Evolutionary conservation across 2,797 vertebrate species (phyloP).

Genomic region (Chelonia mydas): DNA sequence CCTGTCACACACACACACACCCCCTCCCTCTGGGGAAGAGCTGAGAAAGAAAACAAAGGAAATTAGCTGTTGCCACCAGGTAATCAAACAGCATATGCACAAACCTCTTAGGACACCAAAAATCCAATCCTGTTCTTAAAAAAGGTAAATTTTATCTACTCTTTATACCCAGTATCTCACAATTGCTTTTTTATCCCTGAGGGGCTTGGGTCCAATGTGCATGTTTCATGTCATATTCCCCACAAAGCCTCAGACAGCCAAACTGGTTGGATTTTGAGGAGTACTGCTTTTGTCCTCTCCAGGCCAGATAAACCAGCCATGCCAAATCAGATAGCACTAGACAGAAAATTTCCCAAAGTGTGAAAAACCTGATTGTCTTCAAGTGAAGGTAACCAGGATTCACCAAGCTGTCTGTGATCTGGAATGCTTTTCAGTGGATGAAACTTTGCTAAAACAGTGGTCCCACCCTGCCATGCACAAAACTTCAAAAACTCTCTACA

Average conservation of each 20-base stretch:
- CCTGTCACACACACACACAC: no score
- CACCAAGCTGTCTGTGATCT: not conserved
- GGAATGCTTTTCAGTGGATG: not conserved
- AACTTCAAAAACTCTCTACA: constrained; percentile 45
- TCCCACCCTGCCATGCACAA: not conserved
- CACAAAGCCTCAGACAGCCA: not conserved
- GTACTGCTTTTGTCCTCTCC: not conserved
- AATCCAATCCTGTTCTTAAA: no score
- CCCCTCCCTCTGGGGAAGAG: no score
- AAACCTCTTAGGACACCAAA: no score
- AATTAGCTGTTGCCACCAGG: no score
- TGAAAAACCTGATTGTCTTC: not conserved
- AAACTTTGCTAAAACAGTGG: rapidly evolving
- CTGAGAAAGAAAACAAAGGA: no score
- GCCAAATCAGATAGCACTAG: not conserved
- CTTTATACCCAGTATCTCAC: not conserved
- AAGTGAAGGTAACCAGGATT: not conserved
- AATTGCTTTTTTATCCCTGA: not conserved
- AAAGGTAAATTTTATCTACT: not conserved
- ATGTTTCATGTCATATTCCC: not conserved
- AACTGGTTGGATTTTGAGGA: not conserved
- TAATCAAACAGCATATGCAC: no score
- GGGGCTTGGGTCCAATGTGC: not conserved
- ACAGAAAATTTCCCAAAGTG: not conserved
- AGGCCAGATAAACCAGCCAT: not conserved